A percentile compares a stretch with the other conserved stretches of the same genome.
phyloP scores from a whole-genome alignment of 2,113 vertebrate genomes.

The Nannospalax galili region DNA sequence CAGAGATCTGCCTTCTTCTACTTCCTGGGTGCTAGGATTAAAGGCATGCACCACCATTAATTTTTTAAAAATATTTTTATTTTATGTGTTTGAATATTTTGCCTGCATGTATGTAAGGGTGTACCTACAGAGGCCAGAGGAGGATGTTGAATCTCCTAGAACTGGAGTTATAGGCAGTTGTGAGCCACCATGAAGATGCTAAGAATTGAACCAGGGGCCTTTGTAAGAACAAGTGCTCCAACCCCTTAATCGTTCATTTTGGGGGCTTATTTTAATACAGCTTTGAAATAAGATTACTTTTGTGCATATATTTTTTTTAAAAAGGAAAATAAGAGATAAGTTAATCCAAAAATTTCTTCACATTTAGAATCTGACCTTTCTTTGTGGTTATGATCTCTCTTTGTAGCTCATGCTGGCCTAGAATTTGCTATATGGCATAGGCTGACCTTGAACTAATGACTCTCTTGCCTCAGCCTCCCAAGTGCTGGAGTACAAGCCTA shows the following conservation, averaged over 20 bases:
- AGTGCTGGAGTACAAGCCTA: not conserved
- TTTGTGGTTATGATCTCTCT: not conserved
- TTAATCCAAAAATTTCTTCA: slow-evolving; percentile 10
- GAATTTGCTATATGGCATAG: not conserved
- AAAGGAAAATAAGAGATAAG: slow-evolving; percentile 2
- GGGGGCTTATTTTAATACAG: not conserved
- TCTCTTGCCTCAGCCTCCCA: not conserved
- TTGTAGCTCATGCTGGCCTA: not conserved
- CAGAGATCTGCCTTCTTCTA: no score
- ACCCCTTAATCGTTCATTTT: not conserved
- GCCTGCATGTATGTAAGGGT: no score
- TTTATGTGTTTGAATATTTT: no score
- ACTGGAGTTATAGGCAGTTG: no score
- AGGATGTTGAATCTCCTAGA: no score
- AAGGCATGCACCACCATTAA: no score
- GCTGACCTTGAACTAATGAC: not conserved
- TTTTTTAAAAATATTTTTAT: no score
- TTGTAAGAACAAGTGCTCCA: no score
- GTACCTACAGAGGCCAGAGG: no score
- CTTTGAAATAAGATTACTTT: not conserved
- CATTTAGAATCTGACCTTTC: not conserved
- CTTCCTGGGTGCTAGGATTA: no score
- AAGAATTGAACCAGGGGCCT: no score
- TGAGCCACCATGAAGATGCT: no score
- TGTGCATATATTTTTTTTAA: not conserved